Evolutionary conservation across 1,140 invertebrate species (phyloP).

Genomic region (Xylocopa sonorina): DNA sequence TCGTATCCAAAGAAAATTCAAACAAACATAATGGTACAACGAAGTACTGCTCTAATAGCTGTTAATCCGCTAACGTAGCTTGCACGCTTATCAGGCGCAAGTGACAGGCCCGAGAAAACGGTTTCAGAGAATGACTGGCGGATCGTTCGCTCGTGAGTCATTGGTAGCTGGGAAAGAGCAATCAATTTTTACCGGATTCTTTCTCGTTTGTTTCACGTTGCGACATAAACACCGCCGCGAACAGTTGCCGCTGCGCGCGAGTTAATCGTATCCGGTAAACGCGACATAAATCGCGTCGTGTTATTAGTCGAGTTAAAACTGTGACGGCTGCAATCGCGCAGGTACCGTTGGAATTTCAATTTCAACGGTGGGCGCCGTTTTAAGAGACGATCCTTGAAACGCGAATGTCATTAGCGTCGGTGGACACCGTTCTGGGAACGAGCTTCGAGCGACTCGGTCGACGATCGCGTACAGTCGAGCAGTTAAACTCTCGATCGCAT

Average conservation of each 20-base stretch:
- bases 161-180: neutral
- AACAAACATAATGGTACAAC: too few species aligned
- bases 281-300: neutral
- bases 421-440: conserved; percentile 4
- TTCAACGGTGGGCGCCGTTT: neutral
- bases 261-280: neutral
- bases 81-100: too few species aligned
- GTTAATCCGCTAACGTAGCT: too few species aligned
- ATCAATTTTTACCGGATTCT: conserved; percentile 2
- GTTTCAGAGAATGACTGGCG: neutral
- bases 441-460: too few species aligned
- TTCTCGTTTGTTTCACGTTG: conserved; percentile 1
- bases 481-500: too few species aligned
- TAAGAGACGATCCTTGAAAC: neutral
- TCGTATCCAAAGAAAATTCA: too few species aligned
- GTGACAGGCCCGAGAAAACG: neutral
- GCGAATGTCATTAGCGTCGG: neutral
- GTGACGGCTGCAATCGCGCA: neutral
- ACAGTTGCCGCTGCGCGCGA: neutral
- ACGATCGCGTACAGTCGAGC: too few species aligned
- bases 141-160: neutral
- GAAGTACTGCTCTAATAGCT: too few species aligned
- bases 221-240: neutral
- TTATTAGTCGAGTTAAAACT: neutral
- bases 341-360: neutral